Evolutionary conservation across 1,140 invertebrate species (phyloP).

Genomic region (Camponotus floridanus): DNA sequence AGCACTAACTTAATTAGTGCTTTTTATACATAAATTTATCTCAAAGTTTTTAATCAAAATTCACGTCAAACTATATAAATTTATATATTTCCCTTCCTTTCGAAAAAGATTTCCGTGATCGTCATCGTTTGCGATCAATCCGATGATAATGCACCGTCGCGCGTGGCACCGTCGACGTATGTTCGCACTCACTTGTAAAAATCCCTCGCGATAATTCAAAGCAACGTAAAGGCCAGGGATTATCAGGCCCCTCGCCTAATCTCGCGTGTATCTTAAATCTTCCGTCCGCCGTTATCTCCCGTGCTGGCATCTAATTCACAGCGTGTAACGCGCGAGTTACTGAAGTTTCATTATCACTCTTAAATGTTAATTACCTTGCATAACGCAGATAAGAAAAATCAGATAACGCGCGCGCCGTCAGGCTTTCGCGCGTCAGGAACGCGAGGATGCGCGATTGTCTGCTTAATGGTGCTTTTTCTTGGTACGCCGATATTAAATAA

Average conservation of each 20-base stretch:
- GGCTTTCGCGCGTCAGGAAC: conserved; percentile 31
- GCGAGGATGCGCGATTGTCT: conserved; percentile 29
- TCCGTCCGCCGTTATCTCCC: conserved; percentile 49
- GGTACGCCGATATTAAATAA: conserved; percentile 40
- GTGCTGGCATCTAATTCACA: conserved; percentile 45
- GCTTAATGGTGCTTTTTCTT: conserved; percentile 44
- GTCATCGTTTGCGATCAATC: not conserved
- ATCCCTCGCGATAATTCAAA: conserved; percentile 35
- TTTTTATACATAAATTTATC: too few relatives aligned
- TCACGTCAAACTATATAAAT: not conserved
- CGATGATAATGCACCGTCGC: conserved; percentile 24
- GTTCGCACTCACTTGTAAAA: conserved; percentile 15
- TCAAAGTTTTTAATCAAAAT: too few relatives aligned
- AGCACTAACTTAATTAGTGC: not conserved
- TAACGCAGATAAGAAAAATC: conserved; percentile 55
- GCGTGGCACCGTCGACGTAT: conserved; percentile 14
- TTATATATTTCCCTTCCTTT: not conserved
- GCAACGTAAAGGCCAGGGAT: conserved; percentile 30
- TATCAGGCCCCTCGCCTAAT: conserved; percentile 45
- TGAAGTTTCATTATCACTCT: conserved; percentile 61
- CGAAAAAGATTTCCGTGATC: not conserved
- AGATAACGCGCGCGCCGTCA: conserved; percentile 46
- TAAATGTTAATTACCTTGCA: conserved; percentile 63
- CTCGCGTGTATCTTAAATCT: conserved; percentile 64
- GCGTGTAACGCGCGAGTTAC: conserved; percentile 54